Base-by-base conservation (phyloP, 2,888 invertebrate genomes). In the Heliconius charithonia region DNA sequence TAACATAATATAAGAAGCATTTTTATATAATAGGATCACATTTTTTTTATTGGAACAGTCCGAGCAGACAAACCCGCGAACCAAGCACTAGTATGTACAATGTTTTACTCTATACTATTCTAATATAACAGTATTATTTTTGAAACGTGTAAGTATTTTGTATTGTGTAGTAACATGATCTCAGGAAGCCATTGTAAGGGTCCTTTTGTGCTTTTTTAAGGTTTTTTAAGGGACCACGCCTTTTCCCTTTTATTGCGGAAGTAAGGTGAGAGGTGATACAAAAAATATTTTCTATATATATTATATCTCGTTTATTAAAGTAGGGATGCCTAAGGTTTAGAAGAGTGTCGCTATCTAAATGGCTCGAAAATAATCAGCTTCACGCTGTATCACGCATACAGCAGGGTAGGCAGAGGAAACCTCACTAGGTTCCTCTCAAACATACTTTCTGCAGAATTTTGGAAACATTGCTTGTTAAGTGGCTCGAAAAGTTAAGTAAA, bases 151-250 rank as follows among this genome's bases (percentile, higher is more conserved):
- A 51, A 37, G 45, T 25, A 70, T 70, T 37, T 59, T 6, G 59
- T n/a, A 62, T 73, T 72, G 27, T 71, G 45, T 27, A 69, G 56
- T 32, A 79, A 79, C 63, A 32, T 59, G 80, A 79, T 69, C 76
- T 27, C 77, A 73, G 66, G 66, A 66, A 27, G 22, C 77, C 66
- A 27, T 73, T 56, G 37, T 32, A 13, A 27, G 29, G n/a, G 41
- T 32, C 56, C 62, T 66, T 45, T 51, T 45, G 65, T 29, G 63
- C 51, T 72, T 66, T 74, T 74, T 74, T 80, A 1, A 45, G 70
- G 51, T 80, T 81, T 81, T 81, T 81, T 76, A 81, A 81, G 72
- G 65, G 78, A 32, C 80, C 70, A 74, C 76, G 80, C 81, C 81
- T 29, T 66, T 78, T 79, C 78, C 79, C 59, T 76, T 79, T 76